Percentiles rank a stretch among this genome's conserved stretches.
phyloP scores from a whole-genome alignment of 2,113 vertebrate species.

The Lathamus discolor region DNA sequence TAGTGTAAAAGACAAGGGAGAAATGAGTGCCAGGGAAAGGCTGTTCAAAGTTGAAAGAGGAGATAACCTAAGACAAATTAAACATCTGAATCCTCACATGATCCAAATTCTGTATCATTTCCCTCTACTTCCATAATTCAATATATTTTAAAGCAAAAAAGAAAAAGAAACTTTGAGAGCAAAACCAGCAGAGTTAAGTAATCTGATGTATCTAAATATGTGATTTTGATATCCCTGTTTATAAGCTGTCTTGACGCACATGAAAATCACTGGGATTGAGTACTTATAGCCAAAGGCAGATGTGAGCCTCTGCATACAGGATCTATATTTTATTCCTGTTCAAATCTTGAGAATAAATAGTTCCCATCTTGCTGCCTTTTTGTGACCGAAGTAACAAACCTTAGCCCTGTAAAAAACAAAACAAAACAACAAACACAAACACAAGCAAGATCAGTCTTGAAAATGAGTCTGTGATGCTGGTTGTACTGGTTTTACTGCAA shows the following conservation, averaged over 20 bases:
- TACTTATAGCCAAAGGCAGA: background rate
- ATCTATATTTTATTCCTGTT: background rate
- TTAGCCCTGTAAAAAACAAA: background rate
- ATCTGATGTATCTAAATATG: background rate
- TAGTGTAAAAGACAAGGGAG: background rate
- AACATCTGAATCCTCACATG: background rate
- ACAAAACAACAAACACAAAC: background rate
- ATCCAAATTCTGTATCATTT: background rate
- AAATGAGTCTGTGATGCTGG: background rate
- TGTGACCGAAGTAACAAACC: background rate
- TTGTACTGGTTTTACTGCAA: background rate
- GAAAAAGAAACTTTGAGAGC: background rate
- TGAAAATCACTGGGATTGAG: background rate
- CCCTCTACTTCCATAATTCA: background rate
- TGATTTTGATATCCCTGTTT: background rate
- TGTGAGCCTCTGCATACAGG: accelerated
- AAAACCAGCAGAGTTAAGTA: background rate
- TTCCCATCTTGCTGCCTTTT: background rate
- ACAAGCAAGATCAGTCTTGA: background rate
- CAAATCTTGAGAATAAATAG: background rate
- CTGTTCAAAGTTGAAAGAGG: background rate
- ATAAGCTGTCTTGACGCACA: background rate
- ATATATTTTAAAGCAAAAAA: background rate
- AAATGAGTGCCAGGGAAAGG: background rate
- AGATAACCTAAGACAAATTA: background rate